Conservation (phyloP, 2,797 vertebrate species). For the Cirrhinus molitorella region DNA sequence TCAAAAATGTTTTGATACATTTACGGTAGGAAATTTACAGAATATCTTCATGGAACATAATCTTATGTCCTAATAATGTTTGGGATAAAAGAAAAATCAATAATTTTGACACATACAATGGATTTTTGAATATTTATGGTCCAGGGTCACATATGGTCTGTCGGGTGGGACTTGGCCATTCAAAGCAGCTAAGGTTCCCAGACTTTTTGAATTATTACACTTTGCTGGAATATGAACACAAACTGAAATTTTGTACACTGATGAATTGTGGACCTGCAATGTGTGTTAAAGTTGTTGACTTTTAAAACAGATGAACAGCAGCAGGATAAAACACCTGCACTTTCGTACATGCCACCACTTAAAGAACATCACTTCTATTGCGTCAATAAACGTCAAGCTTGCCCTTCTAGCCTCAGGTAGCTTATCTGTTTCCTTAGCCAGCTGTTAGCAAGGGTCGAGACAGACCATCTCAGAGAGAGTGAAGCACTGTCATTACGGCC, state of each 20-base stretch:
- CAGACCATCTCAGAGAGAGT: slow-evolving; percentile 47
- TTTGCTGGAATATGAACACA: neutral
- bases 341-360: neutral
- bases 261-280: neutral
- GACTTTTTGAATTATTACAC: neutral
- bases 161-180: no score
- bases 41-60: no score
- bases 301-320: neutral
- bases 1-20: no score
- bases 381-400: slow-evolving; percentile 33
- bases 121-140: no score
- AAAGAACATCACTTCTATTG: slow-evolving; percentile 19
- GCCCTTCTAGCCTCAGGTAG: slow-evolving; percentile 23
- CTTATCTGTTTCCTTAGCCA: slow-evolving; percentile 46
- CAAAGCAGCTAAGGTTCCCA: no score
- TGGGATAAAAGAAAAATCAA: no score
- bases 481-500: slow-evolving; percentile 49
- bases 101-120: no score
- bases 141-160: no score
- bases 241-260: neutral
- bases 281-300: neutral
- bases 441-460: slow-evolving; percentile 54
- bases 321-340: neutral
- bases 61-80: no score
- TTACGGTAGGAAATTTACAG: no score